These are phyloP conservation scores for Stichodactyla mertensii DNA, from an alignment of 64 coral and sea anemone species.

Conservation along the genomic window DNA sequence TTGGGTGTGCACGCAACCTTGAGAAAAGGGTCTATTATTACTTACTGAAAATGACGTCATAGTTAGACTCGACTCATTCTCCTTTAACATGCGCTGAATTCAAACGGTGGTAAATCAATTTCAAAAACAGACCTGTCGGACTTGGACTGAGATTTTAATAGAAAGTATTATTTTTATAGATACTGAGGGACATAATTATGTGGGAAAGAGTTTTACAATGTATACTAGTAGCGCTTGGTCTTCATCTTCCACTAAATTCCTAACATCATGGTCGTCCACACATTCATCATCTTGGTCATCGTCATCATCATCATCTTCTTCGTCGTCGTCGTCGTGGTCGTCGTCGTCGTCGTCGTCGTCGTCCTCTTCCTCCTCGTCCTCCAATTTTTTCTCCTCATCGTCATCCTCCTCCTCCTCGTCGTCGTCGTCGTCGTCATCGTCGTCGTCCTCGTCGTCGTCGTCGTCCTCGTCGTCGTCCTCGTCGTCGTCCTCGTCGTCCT, in stretches of 20 bases:
- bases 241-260: slow-evolving; percentile 22
- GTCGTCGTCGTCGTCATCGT: background rate
- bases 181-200: slow-evolving; percentile 56
- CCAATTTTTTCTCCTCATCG: background rate
- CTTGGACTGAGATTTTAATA: background rate
- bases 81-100: no score
- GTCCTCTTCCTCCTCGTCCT: background rate
- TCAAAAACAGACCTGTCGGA: background rate
- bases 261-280: slow-evolving; percentile 4
- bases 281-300: slow-evolving; percentile 26
- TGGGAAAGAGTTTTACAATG: slow-evolving; percentile 63
- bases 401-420: background rate
- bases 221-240: slow-evolving; percentile 34
- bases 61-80: no score
- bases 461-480: background rate
- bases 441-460: background rate
- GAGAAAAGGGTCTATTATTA: no score
- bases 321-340: background rate
- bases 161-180: background rate
- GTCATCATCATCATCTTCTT: slow-evolving; percentile 19
- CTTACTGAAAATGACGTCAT: no score
- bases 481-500: background rate
- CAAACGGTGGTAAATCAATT: background rate
- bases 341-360: slow-evolving; percentile 12
- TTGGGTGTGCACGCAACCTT: no score